These are phyloP conservation scores for Speoplatyrhinus poulsoni DNA, from an alignment of 2,113 vertebrate genomes.

Conservation along the genomic window DNA sequence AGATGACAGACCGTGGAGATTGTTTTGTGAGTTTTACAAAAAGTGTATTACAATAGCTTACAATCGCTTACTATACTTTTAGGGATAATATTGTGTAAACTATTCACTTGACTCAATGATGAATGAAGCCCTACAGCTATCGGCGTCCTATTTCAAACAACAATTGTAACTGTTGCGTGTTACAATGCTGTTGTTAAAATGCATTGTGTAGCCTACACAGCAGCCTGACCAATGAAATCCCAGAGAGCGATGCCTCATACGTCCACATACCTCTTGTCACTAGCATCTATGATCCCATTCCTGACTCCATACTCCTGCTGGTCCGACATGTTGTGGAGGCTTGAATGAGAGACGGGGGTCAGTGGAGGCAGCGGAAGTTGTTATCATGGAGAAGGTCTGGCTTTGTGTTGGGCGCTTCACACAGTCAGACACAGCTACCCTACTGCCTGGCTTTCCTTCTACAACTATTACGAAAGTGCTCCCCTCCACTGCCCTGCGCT, in stretches of 20 bases:
- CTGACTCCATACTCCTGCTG: constrained; percentile 9
- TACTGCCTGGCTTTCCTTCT: neutral
- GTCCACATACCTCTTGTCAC: constrained; percentile 54
- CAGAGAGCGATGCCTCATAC: neutral
- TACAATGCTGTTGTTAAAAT: too few species aligned
- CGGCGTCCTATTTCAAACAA: too few species aligned
- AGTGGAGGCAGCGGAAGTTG: neutral
- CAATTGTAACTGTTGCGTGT: too few species aligned
- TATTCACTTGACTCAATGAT: too few species aligned
- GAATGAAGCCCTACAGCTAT: too few species aligned
- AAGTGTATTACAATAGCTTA: too few species aligned
- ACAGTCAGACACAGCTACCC: constrained; percentile 1
- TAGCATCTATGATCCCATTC: constrained; percentile 25
- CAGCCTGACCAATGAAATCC: too few species aligned
- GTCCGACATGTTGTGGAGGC: constrained; percentile 42
- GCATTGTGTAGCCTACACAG: too few species aligned
- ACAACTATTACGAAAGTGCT: constrained; percentile 4
- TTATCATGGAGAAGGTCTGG: neutral
- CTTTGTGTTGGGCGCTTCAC: neutral
- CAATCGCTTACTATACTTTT: too few species aligned
- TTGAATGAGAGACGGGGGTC: constrained; percentile 26
- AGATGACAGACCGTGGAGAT: too few species aligned
- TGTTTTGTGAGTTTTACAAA: too few species aligned
- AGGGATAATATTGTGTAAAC: too few species aligned
- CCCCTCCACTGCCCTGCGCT: neutral